Evolutionary conservation across 2,797 vertebrate genomes (phyloP), one percentile per base, ranked within the genome.

Genomic region (Dicrostonyx torquatus): DNA sequence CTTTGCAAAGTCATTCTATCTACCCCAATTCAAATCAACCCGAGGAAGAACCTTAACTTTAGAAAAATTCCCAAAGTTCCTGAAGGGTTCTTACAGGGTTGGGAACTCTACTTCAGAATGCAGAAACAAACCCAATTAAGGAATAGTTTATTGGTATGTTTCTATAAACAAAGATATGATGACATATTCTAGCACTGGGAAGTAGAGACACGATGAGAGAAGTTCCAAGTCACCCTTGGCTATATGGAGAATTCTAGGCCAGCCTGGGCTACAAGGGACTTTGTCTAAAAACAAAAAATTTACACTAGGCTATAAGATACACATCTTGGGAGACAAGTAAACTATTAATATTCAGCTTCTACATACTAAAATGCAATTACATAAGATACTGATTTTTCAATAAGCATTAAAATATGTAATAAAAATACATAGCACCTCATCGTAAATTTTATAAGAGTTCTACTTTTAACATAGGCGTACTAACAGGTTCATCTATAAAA

Each of bases 1-100:
- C 50, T 83, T 86, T 68, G 82, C 50, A 88, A 58, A 90, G 40
- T 45, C 68, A 72, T 14, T 55, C 60, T 26, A 91, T 37, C 10
- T n/a, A 89, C 0, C 82, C 48, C 62, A 91, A 80, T 86, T 75
- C 60, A 90, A 84, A 90, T n/a, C 6, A 92, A 64, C 90, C 90
- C 58, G 48, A 94, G 45, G 76, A 66, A 68, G 29, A 77, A 64
- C 40, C 50, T 87, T 9, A 72, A 64, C 40, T 91, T 72, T 4
- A 53, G 29, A 13, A 50, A 90, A 95, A 72, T 55, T 93, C 20
- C n/a, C n/a, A 76, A 60, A 88, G 55, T 88, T 62, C 20, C 72
- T 93, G 37, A 24, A 18, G 90, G 60, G 95, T 87, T 92, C 62
- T 95, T 90, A 50, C 77, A 90, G 70, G 45, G 60, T 76, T 95